Conservation (phyloP, 1,140 invertebrate species). For the Drosophila kikkawai region DNA sequence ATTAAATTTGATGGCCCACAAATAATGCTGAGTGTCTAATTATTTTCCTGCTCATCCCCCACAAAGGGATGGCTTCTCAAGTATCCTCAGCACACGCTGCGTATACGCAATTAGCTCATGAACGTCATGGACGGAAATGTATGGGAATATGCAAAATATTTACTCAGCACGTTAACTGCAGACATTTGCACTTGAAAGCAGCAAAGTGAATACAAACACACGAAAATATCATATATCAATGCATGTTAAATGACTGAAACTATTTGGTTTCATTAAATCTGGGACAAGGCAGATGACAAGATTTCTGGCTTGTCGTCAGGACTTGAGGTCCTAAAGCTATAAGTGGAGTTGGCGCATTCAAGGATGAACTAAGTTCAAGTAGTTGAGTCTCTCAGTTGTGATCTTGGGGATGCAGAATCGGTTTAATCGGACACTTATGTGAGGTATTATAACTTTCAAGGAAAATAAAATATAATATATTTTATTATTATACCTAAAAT, state of each 20-base stretch:
- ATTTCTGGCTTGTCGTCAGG: neutral
- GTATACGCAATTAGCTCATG: constrained; percentile 61
- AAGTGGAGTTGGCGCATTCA: neutral
- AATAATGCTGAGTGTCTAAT: constrained; percentile 81
- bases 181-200: constrained; percentile 55
- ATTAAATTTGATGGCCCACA: constrained; percentile 82
- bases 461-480: neutral
- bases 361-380: neutral
- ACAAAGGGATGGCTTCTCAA: constrained; percentile 32
- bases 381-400: neutral
- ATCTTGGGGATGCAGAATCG: neutral
- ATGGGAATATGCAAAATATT: constrained; percentile 58
- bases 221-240: constrained; percentile 22
- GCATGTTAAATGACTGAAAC: constrained; percentile 29
- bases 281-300: neutral
- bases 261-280: constrained; percentile 44
- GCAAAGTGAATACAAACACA: constrained; percentile 30
- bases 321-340: neutral
- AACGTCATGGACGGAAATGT: constrained; percentile 2
- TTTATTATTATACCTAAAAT: neutral
- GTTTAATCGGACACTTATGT: neutral
- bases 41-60: constrained; percentile 65
- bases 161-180: constrained; percentile 48
- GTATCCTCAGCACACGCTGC: constrained; percentile 52
- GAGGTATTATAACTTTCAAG: neutral